phyloP scores from a whole-genome alignment of 1,140 invertebrate genomes.

The Leptopilina clavipes region DNA sequence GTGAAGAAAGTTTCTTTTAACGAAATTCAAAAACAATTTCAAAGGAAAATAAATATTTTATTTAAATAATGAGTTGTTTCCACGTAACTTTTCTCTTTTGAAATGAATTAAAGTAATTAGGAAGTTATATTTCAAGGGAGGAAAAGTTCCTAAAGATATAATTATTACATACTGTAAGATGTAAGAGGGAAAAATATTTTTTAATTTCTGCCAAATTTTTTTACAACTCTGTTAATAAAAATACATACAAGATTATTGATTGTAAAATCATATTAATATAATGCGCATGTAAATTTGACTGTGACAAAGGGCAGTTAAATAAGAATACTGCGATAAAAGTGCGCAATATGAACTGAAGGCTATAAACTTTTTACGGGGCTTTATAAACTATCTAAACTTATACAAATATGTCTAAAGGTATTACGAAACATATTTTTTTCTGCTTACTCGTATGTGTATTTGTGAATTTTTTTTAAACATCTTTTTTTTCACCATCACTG shows the following conservation, averaged over 20 bases:
- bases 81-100: background rate
- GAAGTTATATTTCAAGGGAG: background rate
- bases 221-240: too few relatives aligned
- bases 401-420: background rate
- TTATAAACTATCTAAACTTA: conserved; percentile 3
- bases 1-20: too few relatives aligned
- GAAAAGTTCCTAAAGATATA: background rate
- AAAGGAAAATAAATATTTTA: background rate
- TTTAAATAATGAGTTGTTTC: background rate
- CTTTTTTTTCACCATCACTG: background rate
- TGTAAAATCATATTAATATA: too few relatives aligned
- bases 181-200: background rate
- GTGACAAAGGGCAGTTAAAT: background rate
- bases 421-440: background rate
- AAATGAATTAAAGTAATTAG: background rate
- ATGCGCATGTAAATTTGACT: background rate
- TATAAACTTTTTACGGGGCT: conserved; percentile 12
- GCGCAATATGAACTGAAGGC: background rate
- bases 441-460: background rate
- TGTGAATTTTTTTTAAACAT: background rate
- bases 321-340: background rate
- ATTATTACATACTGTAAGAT: background rate
- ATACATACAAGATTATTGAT: too few relatives aligned
- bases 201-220: too few relatives aligned
- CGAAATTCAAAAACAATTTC: background rate